Percentiles rank a stretch among this genome's conserved stretches.
Evolutionary conservation across 2,888 invertebrate genomes (phyloP).

Genomic region (Spicauda simplicius): DNA sequence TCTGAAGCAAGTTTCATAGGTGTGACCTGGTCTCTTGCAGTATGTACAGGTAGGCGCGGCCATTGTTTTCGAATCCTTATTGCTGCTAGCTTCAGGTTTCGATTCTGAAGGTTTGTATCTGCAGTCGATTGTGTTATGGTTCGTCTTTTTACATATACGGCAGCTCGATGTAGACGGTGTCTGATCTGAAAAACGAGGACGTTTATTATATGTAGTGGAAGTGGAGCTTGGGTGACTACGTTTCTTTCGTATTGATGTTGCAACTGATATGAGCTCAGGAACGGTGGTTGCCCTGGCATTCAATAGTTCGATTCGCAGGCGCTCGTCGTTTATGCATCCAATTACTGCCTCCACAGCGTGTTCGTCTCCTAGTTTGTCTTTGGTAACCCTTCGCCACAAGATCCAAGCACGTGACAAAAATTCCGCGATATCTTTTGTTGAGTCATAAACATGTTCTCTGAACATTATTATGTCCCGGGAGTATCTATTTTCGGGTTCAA

Average conservation of each 20-base stretch:
- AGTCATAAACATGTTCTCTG: background rate
- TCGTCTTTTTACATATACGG: slow-evolving; percentile 6
- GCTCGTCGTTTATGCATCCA: slow-evolving; percentile 5
- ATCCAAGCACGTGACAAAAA: too few relatives aligned
- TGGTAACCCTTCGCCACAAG: too few relatives aligned
- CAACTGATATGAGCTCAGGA: too few relatives aligned
- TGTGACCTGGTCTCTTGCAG: background rate
- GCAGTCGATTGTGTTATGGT: background rate
- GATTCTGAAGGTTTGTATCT: background rate
- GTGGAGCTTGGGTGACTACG: too few relatives aligned
- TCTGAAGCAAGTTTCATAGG: background rate
- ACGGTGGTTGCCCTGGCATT: too few relatives aligned
- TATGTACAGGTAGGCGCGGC: background rate
- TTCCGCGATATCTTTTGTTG: too few relatives aligned
- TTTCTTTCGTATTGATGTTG: too few relatives aligned
- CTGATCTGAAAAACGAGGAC: too few relatives aligned
- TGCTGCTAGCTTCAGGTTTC: background rate
- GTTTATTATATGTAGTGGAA: too few relatives aligned
- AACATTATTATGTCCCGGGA: background rate
- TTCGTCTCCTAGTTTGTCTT: too few relatives aligned
- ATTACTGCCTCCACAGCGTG: slow-evolving; percentile 13
- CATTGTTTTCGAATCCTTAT: background rate
- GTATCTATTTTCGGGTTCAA: too few relatives aligned
- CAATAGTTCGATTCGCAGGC: slow-evolving; percentile 2
- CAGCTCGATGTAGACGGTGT: too few relatives aligned